Percentiles rank a stretch among this genome's conserved stretches.
Evolutionary conservation across 2,797 vertebrate species (phyloP).

Genomic region (Silurus lanzhouensis): DNA sequence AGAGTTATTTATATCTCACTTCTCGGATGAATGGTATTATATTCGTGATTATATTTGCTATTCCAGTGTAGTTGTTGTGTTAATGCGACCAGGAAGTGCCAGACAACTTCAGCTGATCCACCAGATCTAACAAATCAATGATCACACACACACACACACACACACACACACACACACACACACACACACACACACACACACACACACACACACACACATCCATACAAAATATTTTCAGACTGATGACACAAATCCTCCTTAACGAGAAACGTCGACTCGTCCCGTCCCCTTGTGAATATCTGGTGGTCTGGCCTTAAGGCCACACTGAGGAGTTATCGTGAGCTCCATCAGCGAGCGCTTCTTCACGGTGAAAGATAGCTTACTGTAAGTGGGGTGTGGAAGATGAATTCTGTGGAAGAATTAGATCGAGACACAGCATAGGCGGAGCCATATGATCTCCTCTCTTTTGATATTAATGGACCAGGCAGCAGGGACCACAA

Average conservation of each 20-base stretch:
- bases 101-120: not conserved
- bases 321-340: conserved; percentile 31
- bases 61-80: not conserved
- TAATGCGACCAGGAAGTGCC: not conserved
- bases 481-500: conserved; percentile 34
- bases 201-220: too few species aligned
- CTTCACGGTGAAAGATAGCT: conserved; percentile 43
- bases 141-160: not conserved
- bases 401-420: conserved; percentile 49
- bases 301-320: conserved; percentile 11
- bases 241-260: too few species aligned
- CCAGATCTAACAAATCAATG: not conserved
- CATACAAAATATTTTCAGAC: not conserved
- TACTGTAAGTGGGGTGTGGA: conserved; percentile 52
- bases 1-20: conserved; percentile 25
- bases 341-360: conserved; percentile 43
- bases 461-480: conserved; percentile 47
- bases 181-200: not conserved
- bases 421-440: conserved; percentile 35
- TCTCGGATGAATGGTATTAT: not conserved
- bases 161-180: not conserved
- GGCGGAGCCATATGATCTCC: conserved; percentile 40
- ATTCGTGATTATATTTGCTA: not conserved
- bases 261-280: not conserved
- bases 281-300: not conserved